phyloP scores from a whole-genome alignment of 92 coral and sea anemone species.

The Bergia puertoricense region DNA sequence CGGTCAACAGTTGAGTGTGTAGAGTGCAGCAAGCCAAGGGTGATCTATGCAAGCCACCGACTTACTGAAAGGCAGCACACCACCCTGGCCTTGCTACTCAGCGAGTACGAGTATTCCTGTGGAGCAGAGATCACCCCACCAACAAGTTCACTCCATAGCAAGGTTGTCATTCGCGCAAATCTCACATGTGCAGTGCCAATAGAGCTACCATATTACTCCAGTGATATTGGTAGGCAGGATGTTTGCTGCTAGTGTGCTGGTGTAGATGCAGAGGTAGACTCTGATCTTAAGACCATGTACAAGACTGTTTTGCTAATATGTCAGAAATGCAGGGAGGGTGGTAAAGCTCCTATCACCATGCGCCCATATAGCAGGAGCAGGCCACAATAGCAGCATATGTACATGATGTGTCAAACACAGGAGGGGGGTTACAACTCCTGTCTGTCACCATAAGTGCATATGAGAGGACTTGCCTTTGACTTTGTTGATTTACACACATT shows the following conservation, averaged over 20 bases:
- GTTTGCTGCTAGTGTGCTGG: slow-evolving; percentile 44
- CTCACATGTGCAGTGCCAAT: slow-evolving; percentile 29
- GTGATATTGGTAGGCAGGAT: slow-evolving; percentile 45
- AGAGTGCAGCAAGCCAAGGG: slow-evolving; percentile 47
- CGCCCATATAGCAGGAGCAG: too few species aligned
- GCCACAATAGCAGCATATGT: too few species aligned
- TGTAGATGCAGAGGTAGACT: slow-evolving; percentile 22
- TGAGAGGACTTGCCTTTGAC: too few species aligned
- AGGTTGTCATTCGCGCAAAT: slow-evolving; percentile 7
- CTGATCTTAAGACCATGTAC: slow-evolving; percentile 32
- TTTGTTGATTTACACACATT: too few species aligned
- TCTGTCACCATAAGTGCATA: too few species aligned
- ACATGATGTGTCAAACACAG: too few species aligned
- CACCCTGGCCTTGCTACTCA: slow-evolving; percentile 3
- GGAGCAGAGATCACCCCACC: slow-evolving; percentile 45
- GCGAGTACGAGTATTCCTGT: slow-evolving; percentile 44
- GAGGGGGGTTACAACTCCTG: too few species aligned
- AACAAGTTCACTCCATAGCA: slow-evolving; percentile 22
- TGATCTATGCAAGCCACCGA: slow-evolving; percentile 27
- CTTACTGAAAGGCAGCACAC: slow-evolving; percentile 48
- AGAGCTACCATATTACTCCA: slow-evolving; percentile 44
- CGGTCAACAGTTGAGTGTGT: slow-evolving; percentile 36
- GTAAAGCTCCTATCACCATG: too few species aligned
- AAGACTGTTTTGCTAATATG: slow-evolving; percentile 28
- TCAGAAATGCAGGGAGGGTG: too few species aligned